Conservation (phyloP, 92 coral and sea anemone genomes). For the Umimayanthus kanabou region DNA sequence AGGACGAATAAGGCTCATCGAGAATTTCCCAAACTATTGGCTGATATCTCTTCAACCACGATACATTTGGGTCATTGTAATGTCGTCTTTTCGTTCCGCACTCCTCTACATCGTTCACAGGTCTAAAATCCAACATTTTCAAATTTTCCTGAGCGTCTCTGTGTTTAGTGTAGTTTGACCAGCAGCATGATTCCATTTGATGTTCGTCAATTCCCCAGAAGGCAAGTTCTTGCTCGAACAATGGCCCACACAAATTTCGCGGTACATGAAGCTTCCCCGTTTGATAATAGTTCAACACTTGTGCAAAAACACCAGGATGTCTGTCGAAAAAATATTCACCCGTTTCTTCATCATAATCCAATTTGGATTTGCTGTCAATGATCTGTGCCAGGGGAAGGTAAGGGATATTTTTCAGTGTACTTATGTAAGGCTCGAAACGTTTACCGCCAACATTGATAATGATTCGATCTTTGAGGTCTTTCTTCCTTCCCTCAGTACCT, state of each 20-base stretch:
- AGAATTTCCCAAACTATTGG: slow-evolving; percentile 93
- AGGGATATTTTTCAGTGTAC: slow-evolving; percentile 85
- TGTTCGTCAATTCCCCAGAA: slow-evolving; percentile 99
- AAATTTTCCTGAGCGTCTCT: slow-evolving; percentile 94
- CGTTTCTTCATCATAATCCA: slow-evolving; percentile 87
- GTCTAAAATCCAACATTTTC: slow-evolving; percentile 83
- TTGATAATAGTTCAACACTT: slow-evolving; percentile 92
- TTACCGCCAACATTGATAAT: slow-evolving; percentile 92
- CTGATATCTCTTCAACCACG: slow-evolving; percentile 91
- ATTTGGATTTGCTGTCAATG: slow-evolving; percentile 79
- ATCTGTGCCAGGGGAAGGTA: slow-evolving; percentile 90
- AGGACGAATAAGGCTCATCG: slow-evolving; percentile 94
- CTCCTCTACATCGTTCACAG: slow-evolving; percentile 58
- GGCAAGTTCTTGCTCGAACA: slow-evolving; percentile 93
- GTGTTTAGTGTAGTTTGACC: slow-evolving; percentile 96
- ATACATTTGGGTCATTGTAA: slow-evolving; percentile 63
- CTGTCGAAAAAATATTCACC: slow-evolving; percentile 97
- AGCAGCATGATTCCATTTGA: slow-evolving; percentile 98
- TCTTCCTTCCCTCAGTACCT: slow-evolving; percentile 62
- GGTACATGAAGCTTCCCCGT: slow-evolving; percentile 99
- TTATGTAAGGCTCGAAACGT: slow-evolving; percentile 85
- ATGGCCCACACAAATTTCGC: slow-evolving; percentile 89
- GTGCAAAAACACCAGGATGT: slow-evolving; percentile 96
- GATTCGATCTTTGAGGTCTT: slow-evolving; percentile 69
- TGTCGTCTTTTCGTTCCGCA: slow-evolving; percentile 37